These are phyloP conservation scores for Platysteira castanea DNA, from an alignment of 2,113 vertebrate genomes.

Conservation along the genomic window DNA sequence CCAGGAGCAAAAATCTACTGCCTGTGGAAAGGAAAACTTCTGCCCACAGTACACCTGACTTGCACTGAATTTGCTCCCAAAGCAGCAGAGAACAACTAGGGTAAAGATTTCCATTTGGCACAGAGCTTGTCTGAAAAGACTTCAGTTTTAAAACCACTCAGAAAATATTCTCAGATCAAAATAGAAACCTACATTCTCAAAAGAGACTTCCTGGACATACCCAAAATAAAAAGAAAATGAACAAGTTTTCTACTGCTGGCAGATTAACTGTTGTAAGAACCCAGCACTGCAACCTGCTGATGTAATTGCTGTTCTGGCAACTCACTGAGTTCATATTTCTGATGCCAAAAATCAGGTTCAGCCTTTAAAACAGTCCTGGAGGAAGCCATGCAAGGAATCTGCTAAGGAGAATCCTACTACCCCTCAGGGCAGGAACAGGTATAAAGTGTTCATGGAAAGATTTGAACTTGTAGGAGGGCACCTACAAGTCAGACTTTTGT, in stretches of 20 bases:
- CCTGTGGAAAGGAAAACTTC: neutral
- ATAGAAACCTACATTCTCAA: neutral
- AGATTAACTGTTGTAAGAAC: neutral
- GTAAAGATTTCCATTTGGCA: neutral
- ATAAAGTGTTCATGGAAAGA: neutral
- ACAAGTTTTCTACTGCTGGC: neutral
- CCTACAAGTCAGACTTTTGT: neutral
- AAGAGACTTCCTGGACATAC: neutral
- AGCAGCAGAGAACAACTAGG: neutral
- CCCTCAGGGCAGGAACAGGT: neutral
- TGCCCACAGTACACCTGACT: neutral
- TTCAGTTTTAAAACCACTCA: neutral
- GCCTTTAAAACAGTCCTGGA: neutral
- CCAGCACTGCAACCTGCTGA: neutral
- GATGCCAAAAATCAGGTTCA: neutral
- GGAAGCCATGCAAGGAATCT: neutral
- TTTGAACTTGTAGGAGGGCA: neutral
- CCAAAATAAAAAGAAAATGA: slow-evolving; percentile 13
- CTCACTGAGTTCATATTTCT: neutral
- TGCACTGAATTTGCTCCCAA: neutral
- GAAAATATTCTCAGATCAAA: neutral
- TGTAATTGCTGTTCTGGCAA: neutral
- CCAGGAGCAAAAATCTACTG: neutral
- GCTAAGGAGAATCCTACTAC: neutral
- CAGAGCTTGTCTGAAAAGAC: neutral